These are phyloP conservation scores for Tetramorium bicarinatum DNA, from an alignment of 2,888 invertebrate genomes.

Conservation along the genomic window DNA sequence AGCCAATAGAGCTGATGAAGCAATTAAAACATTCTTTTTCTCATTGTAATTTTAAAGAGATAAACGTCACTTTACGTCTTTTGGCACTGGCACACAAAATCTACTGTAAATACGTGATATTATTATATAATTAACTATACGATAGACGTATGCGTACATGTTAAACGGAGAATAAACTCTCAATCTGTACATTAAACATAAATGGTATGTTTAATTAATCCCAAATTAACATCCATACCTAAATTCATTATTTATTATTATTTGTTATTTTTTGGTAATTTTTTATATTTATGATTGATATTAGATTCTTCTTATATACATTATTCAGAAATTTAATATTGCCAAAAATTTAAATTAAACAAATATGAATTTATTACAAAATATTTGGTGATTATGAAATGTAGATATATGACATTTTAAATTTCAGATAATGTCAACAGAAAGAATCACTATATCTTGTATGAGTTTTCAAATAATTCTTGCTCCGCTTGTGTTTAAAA, in stretches of 20 bases:
- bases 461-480: constrained; percentile 59
- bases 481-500: constrained; percentile 31
- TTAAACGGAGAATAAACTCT: constrained; percentile 80
- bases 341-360: not conserved
- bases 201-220: constrained; percentile 44
- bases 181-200: constrained; percentile 76
- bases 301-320: not conserved
- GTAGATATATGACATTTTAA: not conserved
- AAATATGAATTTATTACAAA: not conserved
- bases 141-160: constrained; percentile 73
- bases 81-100: constrained; percentile 71
- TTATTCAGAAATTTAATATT: not conserved
- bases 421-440: not conserved
- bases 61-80: constrained; percentile 56
- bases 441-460: constrained; percentile 61
- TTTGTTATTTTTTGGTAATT: not conserved
- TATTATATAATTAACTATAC: constrained; percentile 62
- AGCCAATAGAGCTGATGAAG: constrained; percentile 51
- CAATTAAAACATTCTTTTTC: constrained; percentile 41
- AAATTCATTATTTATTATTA: not conserved
- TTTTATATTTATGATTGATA: not conserved
- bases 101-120: constrained; percentile 78
- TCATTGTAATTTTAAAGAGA: constrained; percentile 60
- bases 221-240: constrained; percentile 43
- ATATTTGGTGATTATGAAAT: not conserved